Conservation (phyloP, 1,140 invertebrate genomes). For the Pissodes strobi region DNA sequence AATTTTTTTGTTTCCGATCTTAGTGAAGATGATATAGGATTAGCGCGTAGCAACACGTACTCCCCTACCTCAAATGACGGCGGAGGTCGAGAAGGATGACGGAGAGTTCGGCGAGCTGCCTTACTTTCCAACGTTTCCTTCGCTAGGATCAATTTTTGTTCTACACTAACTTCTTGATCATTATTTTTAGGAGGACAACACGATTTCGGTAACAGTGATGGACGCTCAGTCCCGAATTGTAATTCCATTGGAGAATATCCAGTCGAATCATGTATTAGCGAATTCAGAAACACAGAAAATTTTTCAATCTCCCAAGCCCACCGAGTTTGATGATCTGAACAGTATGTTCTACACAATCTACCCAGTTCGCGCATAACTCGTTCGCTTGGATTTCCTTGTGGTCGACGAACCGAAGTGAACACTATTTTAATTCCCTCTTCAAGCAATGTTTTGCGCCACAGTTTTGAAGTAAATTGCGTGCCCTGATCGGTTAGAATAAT, state of each 20-base stretch:
- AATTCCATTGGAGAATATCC: slow-evolving; percentile 8
- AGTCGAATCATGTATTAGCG: slow-evolving; percentile 4
- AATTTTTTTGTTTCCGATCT: slow-evolving; percentile 7
- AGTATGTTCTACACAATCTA: too few relatives aligned
- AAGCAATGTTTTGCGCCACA: too few relatives aligned
- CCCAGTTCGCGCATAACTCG: too few relatives aligned
- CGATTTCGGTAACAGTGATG: neutral
- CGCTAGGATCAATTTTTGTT: too few relatives aligned
- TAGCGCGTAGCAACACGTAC: neutral
- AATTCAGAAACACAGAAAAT: slow-evolving; percentile 4
- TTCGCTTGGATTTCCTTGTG: too few relatives aligned
- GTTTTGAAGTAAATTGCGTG: too few relatives aligned
- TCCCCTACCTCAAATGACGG: neutral
- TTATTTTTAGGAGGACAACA: neutral
- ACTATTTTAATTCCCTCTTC: too few relatives aligned
- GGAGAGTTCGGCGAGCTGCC: neutral
- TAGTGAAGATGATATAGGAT: neutral
- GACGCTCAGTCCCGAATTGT: neutral
- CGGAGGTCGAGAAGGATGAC: neutral
- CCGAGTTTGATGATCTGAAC: neutral
- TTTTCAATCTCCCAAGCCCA: slow-evolving; percentile 3
- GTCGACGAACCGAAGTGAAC: too few relatives aligned
- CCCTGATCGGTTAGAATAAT: too few relatives aligned
- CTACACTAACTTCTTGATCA: neutral
- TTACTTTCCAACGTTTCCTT: neutral